Evolutionary conservation across 2,888 invertebrate genomes (phyloP).

Genomic region (Cantharis lateralis): DNA sequence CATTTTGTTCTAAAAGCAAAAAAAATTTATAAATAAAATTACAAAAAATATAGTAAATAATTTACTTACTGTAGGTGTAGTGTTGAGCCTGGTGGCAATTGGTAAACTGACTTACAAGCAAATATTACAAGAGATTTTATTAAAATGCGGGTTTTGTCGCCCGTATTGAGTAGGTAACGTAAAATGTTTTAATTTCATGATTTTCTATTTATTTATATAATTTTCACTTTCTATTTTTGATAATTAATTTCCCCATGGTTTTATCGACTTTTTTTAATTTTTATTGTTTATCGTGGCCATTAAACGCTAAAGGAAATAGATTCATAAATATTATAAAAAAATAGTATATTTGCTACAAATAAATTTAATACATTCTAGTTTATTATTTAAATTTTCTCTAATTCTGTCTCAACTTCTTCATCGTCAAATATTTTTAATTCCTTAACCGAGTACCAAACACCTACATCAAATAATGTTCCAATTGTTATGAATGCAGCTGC

Average conservation of each 20-base stretch:
- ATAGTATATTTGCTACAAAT: not conserved
- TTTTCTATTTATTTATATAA: not conserved
- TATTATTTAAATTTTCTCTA: not conserved
- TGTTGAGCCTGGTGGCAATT: not conserved
- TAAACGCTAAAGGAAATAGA: not conserved
- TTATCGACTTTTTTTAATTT: not conserved
- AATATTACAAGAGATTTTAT: not conserved
- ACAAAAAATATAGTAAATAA: not conserved
- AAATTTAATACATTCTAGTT: not conserved
- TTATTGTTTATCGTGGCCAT: not conserved
- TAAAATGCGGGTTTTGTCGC: not conserved
- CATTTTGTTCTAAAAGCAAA: not conserved
- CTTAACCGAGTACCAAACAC: slow-evolving; percentile 73
- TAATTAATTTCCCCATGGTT: not conserved
- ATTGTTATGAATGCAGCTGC: slow-evolving; percentile 68
- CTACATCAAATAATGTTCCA: slow-evolving; percentile 67
- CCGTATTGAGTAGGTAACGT: not conserved
- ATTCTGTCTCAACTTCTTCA: slow-evolving; percentile 57
- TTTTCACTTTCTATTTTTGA: not conserved
- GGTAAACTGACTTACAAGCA: not conserved
- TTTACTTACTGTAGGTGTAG: not conserved
- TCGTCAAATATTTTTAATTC: slow-evolving; percentile 74
- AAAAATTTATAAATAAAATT: too few relatives aligned
- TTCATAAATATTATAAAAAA: not conserved
- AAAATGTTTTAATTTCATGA: not conserved